A percentile compares a stretch with the other conserved stretches of the same genome.
Evolutionary conservation across 1,140 invertebrate species (phyloP).

Genomic region (Ceratoteleas bidentatus): DNA sequence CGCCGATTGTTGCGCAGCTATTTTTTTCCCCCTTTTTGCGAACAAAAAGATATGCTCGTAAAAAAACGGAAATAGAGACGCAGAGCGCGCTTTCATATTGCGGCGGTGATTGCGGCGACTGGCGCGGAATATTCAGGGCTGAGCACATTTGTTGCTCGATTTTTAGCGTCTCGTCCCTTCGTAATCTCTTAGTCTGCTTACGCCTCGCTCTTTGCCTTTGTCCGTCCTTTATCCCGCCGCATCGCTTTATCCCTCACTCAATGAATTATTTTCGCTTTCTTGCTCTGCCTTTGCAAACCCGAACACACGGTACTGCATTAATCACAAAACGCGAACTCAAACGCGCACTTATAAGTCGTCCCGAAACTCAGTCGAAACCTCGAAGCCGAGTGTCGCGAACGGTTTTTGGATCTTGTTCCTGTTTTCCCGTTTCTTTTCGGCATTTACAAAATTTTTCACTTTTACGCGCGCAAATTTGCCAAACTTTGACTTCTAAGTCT

Average conservation of each 20-base stretch:
- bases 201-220: slow-evolving; percentile 38
- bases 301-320: slow-evolving; percentile 41
- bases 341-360: slow-evolving; percentile 48
- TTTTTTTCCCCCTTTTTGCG: slow-evolving; percentile 22
- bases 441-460: too few relatives aligned
- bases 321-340: slow-evolving; percentile 35
- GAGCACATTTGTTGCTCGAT: slow-evolving; percentile 64
- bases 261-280: slow-evolving; percentile 70
- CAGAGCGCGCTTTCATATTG: slow-evolving; percentile 60
- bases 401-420: not conserved
- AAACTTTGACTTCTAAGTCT: slow-evolving; percentile 33
- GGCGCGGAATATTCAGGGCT: slow-evolving; percentile 57
- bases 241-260: slow-evolving; percentile 55
- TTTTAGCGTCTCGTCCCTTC: slow-evolving; percentile 60
- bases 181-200: slow-evolving; percentile 57
- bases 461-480: slow-evolving; percentile 15
- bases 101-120: slow-evolving; percentile 52
- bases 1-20: slow-evolving; percentile 26
- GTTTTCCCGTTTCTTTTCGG: too few relatives aligned
- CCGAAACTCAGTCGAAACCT: slow-evolving; percentile 34
- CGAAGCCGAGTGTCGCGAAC: too few relatives aligned
- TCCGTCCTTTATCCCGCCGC: slow-evolving; percentile 41
- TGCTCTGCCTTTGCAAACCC: slow-evolving; percentile 43
- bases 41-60: slow-evolving; percentile 39
- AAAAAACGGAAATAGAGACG: slow-evolving; percentile 57